These are phyloP conservation scores for Megathymus violae DNA, from an alignment of 1,140 invertebrate species.

Conservation along the genomic window DNA sequence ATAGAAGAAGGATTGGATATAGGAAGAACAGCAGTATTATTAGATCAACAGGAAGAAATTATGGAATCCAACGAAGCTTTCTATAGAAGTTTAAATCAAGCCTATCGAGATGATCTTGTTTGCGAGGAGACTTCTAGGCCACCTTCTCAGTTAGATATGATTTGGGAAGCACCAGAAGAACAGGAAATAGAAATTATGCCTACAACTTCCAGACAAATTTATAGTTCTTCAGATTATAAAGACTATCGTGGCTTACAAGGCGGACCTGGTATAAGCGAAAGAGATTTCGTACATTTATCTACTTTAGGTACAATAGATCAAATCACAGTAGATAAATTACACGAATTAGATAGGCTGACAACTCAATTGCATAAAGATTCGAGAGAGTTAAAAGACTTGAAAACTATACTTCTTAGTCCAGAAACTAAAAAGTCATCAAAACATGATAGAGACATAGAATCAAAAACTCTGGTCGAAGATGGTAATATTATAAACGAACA, in stretches of 20 bases:
- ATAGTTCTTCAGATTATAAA: slow-evolving; percentile 91
- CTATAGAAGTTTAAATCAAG: slow-evolving; percentile 94
- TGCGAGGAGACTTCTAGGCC: slow-evolving; percentile 86
- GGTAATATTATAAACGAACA: slow-evolving; percentile 88
- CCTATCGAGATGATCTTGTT: slow-evolving; percentile 91
- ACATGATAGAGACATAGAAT: slow-evolving; percentile 83
- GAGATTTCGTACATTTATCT: slow-evolving; percentile 90
- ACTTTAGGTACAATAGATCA: slow-evolving; percentile 90
- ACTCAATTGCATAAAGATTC: slow-evolving; percentile 91
- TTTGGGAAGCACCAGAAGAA: slow-evolving; percentile 89
- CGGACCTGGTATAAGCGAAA: slow-evolving; percentile 89
- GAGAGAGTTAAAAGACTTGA: slow-evolving; percentile 89
- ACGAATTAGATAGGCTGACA: slow-evolving; percentile 90
- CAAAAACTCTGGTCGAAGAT: slow-evolving; percentile 85
- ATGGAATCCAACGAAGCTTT: slow-evolving; percentile 94
- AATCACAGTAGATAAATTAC: slow-evolving; percentile 90
- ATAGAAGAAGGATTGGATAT: slow-evolving; percentile 86
- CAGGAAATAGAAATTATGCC: slow-evolving; percentile 79
- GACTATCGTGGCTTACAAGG: slow-evolving; percentile 88
- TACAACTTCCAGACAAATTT: slow-evolving; percentile 85
- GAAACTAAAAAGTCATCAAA: slow-evolving; percentile 76
- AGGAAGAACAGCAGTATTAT: slow-evolving; percentile 62
- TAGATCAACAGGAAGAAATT: slow-evolving; percentile 73
- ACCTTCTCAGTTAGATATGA: slow-evolving; percentile 90
- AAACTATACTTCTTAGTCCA: slow-evolving; percentile 87